Evolutionary conservation across 2,797 vertebrate species (phyloP).

Genomic region (Notoglanidium macrostoma): DNA sequence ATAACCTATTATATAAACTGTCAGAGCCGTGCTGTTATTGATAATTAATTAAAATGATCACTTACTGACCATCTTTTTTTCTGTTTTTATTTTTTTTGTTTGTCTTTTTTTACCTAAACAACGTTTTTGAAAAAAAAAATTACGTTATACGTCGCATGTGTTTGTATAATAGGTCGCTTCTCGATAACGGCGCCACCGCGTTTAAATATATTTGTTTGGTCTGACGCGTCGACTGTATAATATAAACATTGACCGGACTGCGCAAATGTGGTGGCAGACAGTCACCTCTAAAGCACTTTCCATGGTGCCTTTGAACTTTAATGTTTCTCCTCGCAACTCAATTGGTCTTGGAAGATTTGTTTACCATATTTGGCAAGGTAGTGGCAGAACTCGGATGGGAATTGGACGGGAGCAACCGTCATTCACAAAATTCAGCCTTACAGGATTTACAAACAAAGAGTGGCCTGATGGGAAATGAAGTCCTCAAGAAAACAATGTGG

Average conservation of each 20-base stretch:
- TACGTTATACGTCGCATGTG: neutral
- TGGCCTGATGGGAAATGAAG: slow-evolving; percentile 80
- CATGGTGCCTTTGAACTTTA: slow-evolving; percentile 46
- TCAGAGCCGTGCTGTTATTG: neutral
- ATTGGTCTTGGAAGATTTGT: slow-evolving; percentile 82
- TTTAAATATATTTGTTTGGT: neutral
- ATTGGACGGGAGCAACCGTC: slow-evolving; percentile 80
- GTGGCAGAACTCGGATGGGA: slow-evolving; percentile 71
- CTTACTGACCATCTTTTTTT: too few relatives aligned
- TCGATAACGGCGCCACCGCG: too few relatives aligned
- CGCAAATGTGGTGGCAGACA: slow-evolving; percentile 23
- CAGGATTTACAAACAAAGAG: slow-evolving; percentile 83
- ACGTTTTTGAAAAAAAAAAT: neutral
- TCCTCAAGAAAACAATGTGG: slow-evolving; percentile 62
- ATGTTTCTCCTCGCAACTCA: slow-evolving; percentile 66
- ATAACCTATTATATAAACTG: neutral
- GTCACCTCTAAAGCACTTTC: slow-evolving; percentile 26
- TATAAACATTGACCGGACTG: neutral
- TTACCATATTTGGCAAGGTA: slow-evolving; percentile 94
- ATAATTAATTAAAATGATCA: neutral
- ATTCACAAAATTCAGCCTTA: slow-evolving; percentile 75
- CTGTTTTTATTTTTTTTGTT: too few relatives aligned
- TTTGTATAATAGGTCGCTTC: neutral
- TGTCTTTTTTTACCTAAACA: neutral
- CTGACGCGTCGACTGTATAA: neutral